Evolutionary conservation across 2,888 invertebrate species (phyloP), one percentile per base, ranked within the genome.

Genomic region (Thereva unica): DNA sequence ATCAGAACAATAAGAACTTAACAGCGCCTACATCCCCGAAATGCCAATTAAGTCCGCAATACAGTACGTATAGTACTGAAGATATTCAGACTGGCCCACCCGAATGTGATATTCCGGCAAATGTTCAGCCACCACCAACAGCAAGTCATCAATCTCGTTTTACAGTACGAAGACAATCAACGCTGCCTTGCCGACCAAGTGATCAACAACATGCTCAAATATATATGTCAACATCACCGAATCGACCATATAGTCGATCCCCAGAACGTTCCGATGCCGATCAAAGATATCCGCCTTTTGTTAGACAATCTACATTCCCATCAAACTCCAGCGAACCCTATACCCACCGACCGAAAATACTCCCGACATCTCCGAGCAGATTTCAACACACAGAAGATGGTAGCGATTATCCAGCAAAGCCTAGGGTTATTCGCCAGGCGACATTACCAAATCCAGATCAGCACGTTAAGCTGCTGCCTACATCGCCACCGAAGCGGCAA

Each of bases 381-480:
- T 44, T 69, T 55, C 70, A 69, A 49, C 69, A 69, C 23, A 64
- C 69, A 0, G 65, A 66, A 34, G 65, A 65, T 50, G 75, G 75
- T 10, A 50, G 72, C 70, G 78, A 78, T 47, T 40, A 70, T 40
- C 71, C 50, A 1, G 71, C 72, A 5, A 77, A 77, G 67, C 72
- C 76, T 0, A 76, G 78, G 23, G 76, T 80, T 72, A 73, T 76
- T 72, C 75, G 80, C 1, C 80, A 80, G 73, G 78, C 78, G 5
- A 80, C 80, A 8, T 69, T 80, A 38, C 80, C 80, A 7, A 79
- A 80, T 74, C 80, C 80, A 3, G 80, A 80, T 67, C 80, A 80
- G 67, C 79, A 79, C 69, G 72, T 78, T 6, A 80, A 80, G 70
- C 68, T 80, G 45, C 54, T 80, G 66, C 80, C 80, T n/a, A 80